Evolutionary conservation across 2,888 invertebrate genomes (phyloP).

Genomic region (Patella caerulea): DNA sequence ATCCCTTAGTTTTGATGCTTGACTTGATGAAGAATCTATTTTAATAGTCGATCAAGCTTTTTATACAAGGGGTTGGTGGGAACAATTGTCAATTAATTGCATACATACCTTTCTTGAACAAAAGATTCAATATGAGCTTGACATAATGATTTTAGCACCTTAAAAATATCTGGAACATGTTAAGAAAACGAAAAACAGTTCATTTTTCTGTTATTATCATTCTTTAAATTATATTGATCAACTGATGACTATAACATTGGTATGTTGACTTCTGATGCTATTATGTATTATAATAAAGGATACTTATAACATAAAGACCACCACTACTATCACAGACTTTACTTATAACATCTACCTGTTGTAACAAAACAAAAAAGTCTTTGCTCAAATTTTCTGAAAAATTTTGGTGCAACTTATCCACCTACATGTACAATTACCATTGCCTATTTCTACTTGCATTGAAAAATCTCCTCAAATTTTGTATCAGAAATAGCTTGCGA

Average conservation of each 20-base stretch:
- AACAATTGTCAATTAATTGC: not conserved
- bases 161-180: conserved; percentile 73
- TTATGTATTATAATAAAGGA: conserved; percentile 48
- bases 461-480: too few relatives aligned
- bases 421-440: too few relatives aligned
- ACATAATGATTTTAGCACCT: conserved; percentile 81
- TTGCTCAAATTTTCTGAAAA: not conserved
- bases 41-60: too few relatives aligned
- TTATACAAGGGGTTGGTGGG: too few relatives aligned
- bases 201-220: not conserved
- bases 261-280: not conserved
- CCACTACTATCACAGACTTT: conserved; percentile 86
- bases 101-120: conserved; percentile 87
- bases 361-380: conserved; percentile 36
- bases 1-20: too few relatives aligned
- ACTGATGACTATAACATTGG: too few relatives aligned
- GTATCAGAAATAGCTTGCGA: too few relatives aligned
- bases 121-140: conserved; percentile 83
- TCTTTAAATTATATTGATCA: too few relatives aligned
- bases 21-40: too few relatives aligned
- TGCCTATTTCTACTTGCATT: too few relatives aligned
- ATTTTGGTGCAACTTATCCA: not conserved
- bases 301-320: conserved; percentile 85
- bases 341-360: conserved; percentile 77
- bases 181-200: not conserved